Evolutionary conservation across 2,113 vertebrate species (phyloP).

Genomic region (Protomyctophum bolini): DNA sequence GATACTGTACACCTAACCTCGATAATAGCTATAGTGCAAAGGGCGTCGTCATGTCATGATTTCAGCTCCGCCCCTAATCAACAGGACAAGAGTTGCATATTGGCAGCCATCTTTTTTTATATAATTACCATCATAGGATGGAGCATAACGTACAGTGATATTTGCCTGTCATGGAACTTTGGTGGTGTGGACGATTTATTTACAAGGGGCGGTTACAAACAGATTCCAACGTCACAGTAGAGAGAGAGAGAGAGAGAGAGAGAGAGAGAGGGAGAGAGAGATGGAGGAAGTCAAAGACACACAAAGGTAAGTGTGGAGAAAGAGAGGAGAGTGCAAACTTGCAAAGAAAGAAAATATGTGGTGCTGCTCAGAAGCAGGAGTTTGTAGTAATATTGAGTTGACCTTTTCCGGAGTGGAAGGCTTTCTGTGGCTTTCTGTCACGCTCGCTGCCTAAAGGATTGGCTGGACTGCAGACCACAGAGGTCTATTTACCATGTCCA

Average conservation of each 20-base stretch:
- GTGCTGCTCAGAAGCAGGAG: too few species aligned
- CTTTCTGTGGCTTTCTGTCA: conserved; percentile 2
- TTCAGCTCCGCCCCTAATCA: too few species aligned
- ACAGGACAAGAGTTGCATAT: too few species aligned
- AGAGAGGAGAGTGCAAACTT: neutral
- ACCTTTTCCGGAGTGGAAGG: neutral
- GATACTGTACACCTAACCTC: too few species aligned
- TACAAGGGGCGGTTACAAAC: too few species aligned
- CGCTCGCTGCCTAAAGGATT: neutral
- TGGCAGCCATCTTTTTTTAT: too few species aligned
- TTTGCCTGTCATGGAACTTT: too few species aligned
- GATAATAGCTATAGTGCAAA: too few species aligned
- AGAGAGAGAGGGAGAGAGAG: neutral
- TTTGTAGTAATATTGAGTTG: neutral
- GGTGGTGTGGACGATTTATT: too few species aligned
- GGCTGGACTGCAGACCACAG: neutral
- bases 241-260: neutral
- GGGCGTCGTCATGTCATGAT: too few species aligned
- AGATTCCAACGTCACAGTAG: neutral
- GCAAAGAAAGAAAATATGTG: neutral
- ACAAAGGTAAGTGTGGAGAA: neutral
- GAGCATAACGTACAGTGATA: too few species aligned
- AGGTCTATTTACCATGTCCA: conserved; percentile 1
- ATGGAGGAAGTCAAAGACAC: neutral
- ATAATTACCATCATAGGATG: too few species aligned